These are phyloP conservation scores for Tetragonula carbonaria DNA, from an alignment of 2,888 invertebrate genomes.

Conservation along the genomic window DNA sequence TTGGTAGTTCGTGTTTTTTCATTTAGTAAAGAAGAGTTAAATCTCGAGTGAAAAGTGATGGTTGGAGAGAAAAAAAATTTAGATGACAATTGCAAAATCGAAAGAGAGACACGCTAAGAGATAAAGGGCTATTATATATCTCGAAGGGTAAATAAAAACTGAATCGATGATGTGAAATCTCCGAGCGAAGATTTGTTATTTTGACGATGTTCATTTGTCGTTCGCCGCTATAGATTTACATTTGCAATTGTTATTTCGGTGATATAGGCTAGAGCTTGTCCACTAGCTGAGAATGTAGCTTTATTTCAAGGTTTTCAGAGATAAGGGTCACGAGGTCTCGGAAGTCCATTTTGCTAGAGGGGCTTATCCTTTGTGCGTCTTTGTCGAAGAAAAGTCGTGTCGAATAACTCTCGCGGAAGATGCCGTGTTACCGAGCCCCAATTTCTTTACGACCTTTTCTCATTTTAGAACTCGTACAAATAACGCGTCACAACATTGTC, in stretches of 20 bases:
- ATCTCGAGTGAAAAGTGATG: too few relatives aligned
- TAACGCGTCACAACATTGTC: background rate
- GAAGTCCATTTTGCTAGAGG: constrained; percentile 32
- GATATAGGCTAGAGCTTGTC: background rate
- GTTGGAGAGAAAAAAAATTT: too few relatives aligned
- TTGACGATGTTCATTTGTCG: too few relatives aligned
- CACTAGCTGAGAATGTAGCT: background rate
- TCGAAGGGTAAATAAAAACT: too few relatives aligned
- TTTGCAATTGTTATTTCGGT: background rate
- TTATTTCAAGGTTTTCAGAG: background rate
- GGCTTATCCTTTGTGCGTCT: constrained; percentile 49
- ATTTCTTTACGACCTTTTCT: background rate
- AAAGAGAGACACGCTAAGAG: too few relatives aligned
- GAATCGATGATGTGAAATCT: too few relatives aligned
- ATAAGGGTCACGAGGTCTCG: constrained; percentile 32
- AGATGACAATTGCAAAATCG: too few relatives aligned
- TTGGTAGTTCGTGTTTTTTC: too few relatives aligned
- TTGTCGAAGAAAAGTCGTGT: constrained; percentile 46
- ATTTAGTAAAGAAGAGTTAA: too few relatives aligned
- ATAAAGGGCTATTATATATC: too few relatives aligned
- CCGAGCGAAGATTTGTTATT: too few relatives aligned
- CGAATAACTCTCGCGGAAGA: constrained; percentile 19
- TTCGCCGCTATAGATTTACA: too few relatives aligned
- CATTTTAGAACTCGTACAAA: background rate
- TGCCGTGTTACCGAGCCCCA: background rate